phyloP scores from a whole-genome alignment of 2,113 vertebrate species.

The Myotis davidii region DNA sequence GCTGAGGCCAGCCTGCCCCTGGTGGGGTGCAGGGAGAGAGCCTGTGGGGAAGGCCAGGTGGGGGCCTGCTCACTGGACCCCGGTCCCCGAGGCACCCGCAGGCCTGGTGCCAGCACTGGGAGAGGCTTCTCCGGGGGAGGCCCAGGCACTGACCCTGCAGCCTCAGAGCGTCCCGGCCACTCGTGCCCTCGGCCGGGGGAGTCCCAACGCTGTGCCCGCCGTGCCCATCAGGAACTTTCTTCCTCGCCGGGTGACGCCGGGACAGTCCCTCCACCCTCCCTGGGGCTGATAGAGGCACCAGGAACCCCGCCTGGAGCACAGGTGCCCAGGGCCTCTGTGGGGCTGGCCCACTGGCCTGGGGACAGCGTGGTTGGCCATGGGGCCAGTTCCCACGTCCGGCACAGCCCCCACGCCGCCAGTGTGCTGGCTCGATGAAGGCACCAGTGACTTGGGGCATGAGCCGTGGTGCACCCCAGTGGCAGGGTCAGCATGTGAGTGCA shows the following conservation, averaged over 20 bases:
- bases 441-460: too few species aligned
- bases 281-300: too few species aligned
- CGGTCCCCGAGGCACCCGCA: not conserved
- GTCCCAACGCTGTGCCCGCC: not conserved
- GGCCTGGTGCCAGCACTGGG: not conserved
- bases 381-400: not conserved
- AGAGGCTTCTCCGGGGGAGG: not conserved
- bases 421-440: too few species aligned
- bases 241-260: not conserved
- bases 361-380: too few species aligned
- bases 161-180: not conserved
- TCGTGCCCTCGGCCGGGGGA: accelerated
- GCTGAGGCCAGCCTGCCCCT: not conserved
- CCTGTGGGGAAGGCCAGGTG: too few species aligned
- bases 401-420: not conserved
- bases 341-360: too few species aligned
- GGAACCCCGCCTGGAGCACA: accelerated
- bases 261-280: accelerated
- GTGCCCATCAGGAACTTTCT: accelerated
- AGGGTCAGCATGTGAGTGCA: too few species aligned
- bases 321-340: not conserved
- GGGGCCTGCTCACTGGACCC: too few species aligned
- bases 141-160: accelerated
- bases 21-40: not conserved
- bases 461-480: not conserved